Evolutionary conservation across 2,797 vertebrate species (phyloP), one percentile per base, ranked within the genome.

Genomic region (Tangara arthus): DNA sequence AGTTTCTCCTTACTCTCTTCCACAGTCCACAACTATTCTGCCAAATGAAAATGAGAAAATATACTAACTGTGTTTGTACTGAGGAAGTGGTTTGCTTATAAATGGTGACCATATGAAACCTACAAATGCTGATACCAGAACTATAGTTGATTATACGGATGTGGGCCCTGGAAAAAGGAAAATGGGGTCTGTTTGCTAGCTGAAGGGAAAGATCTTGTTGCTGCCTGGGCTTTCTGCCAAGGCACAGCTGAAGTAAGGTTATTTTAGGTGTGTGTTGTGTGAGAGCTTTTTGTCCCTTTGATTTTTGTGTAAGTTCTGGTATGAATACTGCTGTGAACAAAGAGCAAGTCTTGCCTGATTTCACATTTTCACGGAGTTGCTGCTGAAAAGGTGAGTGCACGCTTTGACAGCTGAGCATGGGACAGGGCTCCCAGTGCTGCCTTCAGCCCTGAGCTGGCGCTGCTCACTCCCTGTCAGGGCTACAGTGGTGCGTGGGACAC

Each of bases 21-120:
- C 12, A 26, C 15, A 52, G 15, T 35, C 50, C 41, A 11, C 39
- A 71, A 17, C 19, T 76, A 20, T 65, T 70, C 56, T 93, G 73
- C 66, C 77, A 87, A 84, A 82, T 60, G 37, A 76, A 94, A 95
- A 79, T 73, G 72, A 77, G 71, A 87, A 79, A 94, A 93, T 71
- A 50, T 8, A 63, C 76, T 61, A 41, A 73, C 65, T 84, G 49
- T 78, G 57, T 78, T 37, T 81, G 4, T 42, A 5, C 26, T 49
- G 64, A 94, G 90, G 93, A 97, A 96, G 86, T 94, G 90, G 93
- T 95, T 97, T 96, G 70, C 52, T 96, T 91, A 57, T 89, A 77
- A 96, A 81, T 83, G 57, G 80, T 90, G 90, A 65, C 73, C 79
- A 90, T 82, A 87, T 70, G 93, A 88, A 96, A 87, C 24, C 39